Base-by-base conservation (phyloP, 2,113 vertebrate genomes). In the Ameiurus melas region DNA sequence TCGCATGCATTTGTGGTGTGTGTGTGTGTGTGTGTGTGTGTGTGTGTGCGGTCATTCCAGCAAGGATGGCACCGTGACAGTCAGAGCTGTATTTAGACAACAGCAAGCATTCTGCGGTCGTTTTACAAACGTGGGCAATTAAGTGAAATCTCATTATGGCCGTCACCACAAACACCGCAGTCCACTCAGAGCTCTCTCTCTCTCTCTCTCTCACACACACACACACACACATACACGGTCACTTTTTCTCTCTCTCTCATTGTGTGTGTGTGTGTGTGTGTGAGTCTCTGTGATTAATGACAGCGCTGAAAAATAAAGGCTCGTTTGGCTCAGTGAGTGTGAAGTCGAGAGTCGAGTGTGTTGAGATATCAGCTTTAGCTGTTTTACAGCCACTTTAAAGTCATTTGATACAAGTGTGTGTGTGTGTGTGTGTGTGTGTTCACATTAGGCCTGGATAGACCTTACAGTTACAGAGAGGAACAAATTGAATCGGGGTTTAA, bases 81-180 rank as follows among this genome's bases (percentile, higher is more conserved):
- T 83, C 66, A 30, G 22, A 47, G 43, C 25, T 6, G 22, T 75
- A 77, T 88, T 88, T 84, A 60, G 68, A 88, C 80, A 88, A 57
- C 39, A 36, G 81, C 30, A 39, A 80, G 83, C 55, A 19, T 85
- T 70, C 36, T 84, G 81, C 33, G 85, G 84, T 83, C 43, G 55
- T 83, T 90, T 86, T 71, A 86, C 84, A 71, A 88, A 86, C 60
- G 80, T 30, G 10, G 39, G 58, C 84, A 85, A 88, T 81, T 86
- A 89, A 91, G 81, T 82, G 85, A 83, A 88, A 78, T 87, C 81
- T 88, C 84, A 91, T 91, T 84, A 83, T 33, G 57, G 53, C 14
- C 62, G 30, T 84, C 68, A 85, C 86, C 86, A 70, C 89, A 86
- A 75, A 43, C 78, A 53, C 81, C 75, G 43, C 89, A 80, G 60